Percentiles rank a stretch among this genome's conserved stretches.
phyloP scores from a whole-genome alignment of 2,113 vertebrate species.

The Centropus unirufus region DNA sequence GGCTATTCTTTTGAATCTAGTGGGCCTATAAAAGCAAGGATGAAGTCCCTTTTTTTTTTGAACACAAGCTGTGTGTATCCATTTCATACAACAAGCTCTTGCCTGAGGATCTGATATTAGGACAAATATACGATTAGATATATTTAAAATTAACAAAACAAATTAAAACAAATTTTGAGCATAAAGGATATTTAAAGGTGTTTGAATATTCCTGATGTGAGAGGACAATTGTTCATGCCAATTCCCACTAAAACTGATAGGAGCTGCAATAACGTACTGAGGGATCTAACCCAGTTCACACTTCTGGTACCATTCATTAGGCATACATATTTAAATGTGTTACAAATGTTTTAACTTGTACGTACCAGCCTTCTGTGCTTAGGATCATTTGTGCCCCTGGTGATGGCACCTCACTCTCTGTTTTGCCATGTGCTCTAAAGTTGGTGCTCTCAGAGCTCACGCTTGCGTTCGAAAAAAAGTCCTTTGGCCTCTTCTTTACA shows the following conservation, averaged over 20 bases:
- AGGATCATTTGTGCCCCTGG: background rate
- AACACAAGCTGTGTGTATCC: background rate
- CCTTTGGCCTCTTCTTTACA: background rate
- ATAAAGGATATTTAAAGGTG: background rate
- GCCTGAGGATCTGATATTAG: background rate
- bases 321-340: background rate
- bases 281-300: background rate
- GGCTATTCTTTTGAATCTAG: slow-evolving; percentile 77
- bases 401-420: background rate
- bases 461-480: background rate
- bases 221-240: background rate
- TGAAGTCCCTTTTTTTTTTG: slow-evolving; percentile 34
- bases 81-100: background rate
- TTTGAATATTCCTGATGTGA: accelerated
- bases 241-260: background rate
- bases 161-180: background rate
- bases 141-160: slow-evolving; percentile 39
- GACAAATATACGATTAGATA: background rate
- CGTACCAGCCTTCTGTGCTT: background rate
- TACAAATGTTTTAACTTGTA: background rate
- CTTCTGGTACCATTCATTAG: background rate
- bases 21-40: slow-evolving; percentile 66
- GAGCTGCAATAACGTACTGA: background rate
- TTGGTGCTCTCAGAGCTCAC: background rate
- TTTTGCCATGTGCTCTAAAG: background rate